Base-by-base conservation (phyloP, 2,113 vertebrate species). In the Malurus elegans region DNA sequence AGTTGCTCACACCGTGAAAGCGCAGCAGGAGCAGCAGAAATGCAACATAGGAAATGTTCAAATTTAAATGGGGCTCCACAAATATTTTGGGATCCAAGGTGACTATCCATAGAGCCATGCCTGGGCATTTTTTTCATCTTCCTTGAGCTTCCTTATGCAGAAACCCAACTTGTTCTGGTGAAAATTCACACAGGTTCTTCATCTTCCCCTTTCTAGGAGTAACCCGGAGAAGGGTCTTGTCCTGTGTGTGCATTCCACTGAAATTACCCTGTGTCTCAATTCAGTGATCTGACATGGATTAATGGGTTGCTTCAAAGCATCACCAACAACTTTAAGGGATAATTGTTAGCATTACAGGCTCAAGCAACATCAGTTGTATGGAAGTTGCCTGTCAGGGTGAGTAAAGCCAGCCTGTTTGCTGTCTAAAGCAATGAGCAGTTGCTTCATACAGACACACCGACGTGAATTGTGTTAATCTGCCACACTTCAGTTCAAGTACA, bases 1-100 rank as follows among this genome's bases (percentile, higher is more conserved):
- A 91, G 57, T n/a, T 90, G 28, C 42, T 87, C 21, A 56, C 23
- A 66, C 15, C 25, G 32, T 1, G 3, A 13, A 65, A 34, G 8
- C 5, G 18, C 67, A 66, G 69, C 44, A 84, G 20, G 26, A 78
- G 70, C 51, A 72, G 38, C 65, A 88, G 48, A 45, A 80, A 88
- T 82, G 40, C 26, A 53, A 21, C 14, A 53, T 12, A 54, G 18
- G 29, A 84, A 44, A 65, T 0, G 0, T 20, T 78, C 7, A 60
- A 2, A 51, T n/a, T 83, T 42, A 73, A 54, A 44, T 2, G 74
- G 9, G 47, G 23, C 24, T 69, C 26, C 60, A 66, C 38, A 70
- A 36, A 42, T 61, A 69, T 34, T 83, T 21, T 34, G 26, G 34
- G 54, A 83, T 56, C n/a, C 32, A 65, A 0, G 0, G 14, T 24